Percentiles rank a stretch among this genome's conserved stretches.
These are phyloP conservation scores for Oophaga sylvatica DNA, from an alignment of 2,797 vertebrate species.

Conservation along the genomic window DNA sequence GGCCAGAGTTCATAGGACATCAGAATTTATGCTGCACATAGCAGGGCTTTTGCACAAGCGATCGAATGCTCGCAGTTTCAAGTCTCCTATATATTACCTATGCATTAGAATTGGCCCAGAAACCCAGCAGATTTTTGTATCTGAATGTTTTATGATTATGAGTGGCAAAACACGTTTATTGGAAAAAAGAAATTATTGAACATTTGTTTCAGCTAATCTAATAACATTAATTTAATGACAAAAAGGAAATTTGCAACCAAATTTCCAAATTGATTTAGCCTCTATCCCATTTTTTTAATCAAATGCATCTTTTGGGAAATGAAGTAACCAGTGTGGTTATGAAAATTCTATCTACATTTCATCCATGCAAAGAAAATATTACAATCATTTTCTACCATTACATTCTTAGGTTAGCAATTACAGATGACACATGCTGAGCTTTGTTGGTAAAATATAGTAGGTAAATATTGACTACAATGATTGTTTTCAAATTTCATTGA, in stretches of 20 bases:
- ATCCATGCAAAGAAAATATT: constrained; percentile 32
- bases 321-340: constrained; percentile 42
- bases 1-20: too few species aligned
- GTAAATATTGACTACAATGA: neutral
- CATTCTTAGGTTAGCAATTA: neutral
- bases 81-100: neutral
- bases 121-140: neutral
- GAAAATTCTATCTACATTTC: constrained; percentile 22
- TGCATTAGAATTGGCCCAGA: neutral
- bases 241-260: constrained; percentile 20
- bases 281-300: constrained; percentile 25
- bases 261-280: constrained; percentile 24
- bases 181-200: neutral
- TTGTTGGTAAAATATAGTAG: constrained; percentile 26
- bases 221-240: constrained; percentile 23
- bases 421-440: constrained; percentile 29
- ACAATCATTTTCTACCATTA: constrained; percentile 17
- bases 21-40: too few species aligned
- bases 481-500: constrained; percentile 24
- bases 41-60: too few species aligned
- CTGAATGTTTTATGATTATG: neutral
- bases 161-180: neutral
- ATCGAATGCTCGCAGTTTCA: too few species aligned
- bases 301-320: constrained; percentile 35
- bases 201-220: neutral